Evolutionary conservation across 2,888 invertebrate genomes (phyloP).

Genomic region (Mimumesa dahlbomi): DNA sequence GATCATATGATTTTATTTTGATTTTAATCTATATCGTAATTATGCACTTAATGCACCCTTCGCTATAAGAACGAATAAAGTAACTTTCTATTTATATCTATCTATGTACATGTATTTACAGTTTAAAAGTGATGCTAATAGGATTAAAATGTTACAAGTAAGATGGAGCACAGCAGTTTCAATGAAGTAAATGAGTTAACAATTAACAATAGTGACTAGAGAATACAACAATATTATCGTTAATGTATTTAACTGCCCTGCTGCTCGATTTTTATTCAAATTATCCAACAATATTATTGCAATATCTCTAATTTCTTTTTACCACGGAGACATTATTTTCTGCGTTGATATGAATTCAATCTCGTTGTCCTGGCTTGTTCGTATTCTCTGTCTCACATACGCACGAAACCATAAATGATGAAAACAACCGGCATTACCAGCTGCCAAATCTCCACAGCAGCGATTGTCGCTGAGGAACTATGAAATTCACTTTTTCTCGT

Average conservation of each 20-base stretch:
- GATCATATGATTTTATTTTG: not conserved
- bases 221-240: slow-evolving; percentile 17
- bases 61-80: not conserved
- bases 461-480: slow-evolving; percentile 28
- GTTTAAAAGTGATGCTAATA: not conserved
- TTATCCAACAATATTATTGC: not conserved
- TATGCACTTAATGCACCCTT: no score
- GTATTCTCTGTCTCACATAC: slow-evolving; percentile 13
- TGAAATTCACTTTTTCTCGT: not conserved
- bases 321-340: no score
- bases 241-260: not conserved
- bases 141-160: not conserved
- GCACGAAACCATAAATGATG: slow-evolving; percentile 5
- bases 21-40: not conserved
- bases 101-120: not conserved
- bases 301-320: not conserved
- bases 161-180: not conserved
- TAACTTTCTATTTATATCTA: not conserved
- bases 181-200: slow-evolving; percentile 1
- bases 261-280: not conserved
- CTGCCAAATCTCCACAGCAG: slow-evolving; percentile 9
- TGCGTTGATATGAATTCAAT: no score
- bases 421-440: slow-evolving; percentile 5
- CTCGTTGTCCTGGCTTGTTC: not conserved
- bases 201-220: slow-evolving; percentile 43